These are phyloP conservation scores for Drosophila watanabei DNA, from an alignment of 1,140 invertebrate species.

Conservation along the genomic window DNA sequence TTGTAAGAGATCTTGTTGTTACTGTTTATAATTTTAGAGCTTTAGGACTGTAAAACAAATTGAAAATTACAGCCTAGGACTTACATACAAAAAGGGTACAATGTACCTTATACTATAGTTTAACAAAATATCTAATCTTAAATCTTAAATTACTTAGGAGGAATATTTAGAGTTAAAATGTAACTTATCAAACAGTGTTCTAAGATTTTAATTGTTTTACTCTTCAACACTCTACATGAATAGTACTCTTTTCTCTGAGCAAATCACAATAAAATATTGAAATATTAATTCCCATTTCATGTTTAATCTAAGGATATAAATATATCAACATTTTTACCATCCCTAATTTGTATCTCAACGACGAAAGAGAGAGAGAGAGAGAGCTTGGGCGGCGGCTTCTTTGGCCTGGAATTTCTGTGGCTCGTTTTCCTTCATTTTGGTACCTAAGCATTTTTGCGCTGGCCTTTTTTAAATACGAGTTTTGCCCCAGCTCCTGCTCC, in stretches of 20 bases:
- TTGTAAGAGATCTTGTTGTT: too few relatives aligned
- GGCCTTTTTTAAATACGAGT: conserved; percentile 58
- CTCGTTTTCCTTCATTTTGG: conserved; percentile 54
- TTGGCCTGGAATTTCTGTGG: conserved; percentile 71
- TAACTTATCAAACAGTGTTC: not conserved
- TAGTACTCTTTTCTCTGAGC: fast-evolving
- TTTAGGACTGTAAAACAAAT: not conserved
- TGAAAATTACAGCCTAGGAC: not conserved
- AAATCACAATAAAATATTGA: not conserved
- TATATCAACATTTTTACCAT: not conserved
- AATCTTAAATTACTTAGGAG: not conserved
- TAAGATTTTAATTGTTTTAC: not conserved
- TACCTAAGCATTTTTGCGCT: conserved; percentile 67
- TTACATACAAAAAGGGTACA: not conserved
- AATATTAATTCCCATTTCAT: not conserved
- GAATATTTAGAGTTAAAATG: not conserved
- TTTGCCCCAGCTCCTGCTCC: conserved; percentile 24
- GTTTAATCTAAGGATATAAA: not conserved
- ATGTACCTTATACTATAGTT: not conserved
- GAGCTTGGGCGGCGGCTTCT: conserved; percentile 68
- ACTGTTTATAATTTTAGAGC: not conserved
- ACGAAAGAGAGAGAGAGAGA: not conserved
- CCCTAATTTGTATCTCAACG: conserved; percentile 18
- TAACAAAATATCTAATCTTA: too few relatives aligned
- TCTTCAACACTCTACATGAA: not conserved